Conservation (phyloP, 2,797 vertebrate genomes). For the Pristis pectinata region DNA sequence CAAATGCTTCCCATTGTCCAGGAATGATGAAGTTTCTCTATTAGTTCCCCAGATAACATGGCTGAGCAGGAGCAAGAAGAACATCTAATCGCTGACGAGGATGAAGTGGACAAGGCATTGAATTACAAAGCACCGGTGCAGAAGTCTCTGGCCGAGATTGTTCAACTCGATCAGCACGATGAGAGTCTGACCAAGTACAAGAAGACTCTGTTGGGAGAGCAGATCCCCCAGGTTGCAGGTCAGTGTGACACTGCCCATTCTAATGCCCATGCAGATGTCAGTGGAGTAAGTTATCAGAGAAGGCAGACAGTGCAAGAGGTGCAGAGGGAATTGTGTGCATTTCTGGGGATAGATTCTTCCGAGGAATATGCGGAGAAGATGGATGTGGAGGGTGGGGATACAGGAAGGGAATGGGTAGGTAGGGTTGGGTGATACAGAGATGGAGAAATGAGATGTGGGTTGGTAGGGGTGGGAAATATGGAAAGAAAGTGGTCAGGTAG, state of each 20-base stretch:
- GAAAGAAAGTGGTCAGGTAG: background rate
- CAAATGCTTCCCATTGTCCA: background rate
- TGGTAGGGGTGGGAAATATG: too few species aligned
- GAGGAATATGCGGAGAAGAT: too few species aligned
- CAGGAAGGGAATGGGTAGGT: too few species aligned
- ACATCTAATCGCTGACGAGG: conserved; percentile 57
- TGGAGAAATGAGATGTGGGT: too few species aligned
- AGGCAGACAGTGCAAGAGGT: background rate
- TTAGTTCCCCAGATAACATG: conserved; percentile 50
- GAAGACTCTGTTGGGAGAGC: conserved; percentile 64
- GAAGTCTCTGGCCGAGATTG: conserved; percentile 65
- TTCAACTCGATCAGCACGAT: conserved; percentile 68
- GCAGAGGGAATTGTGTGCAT: background rate
- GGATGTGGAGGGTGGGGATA: too few species aligned
- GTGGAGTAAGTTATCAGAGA: background rate
- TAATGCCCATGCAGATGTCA: too few species aligned
- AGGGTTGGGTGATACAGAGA: background rate
- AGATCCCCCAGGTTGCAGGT: conserved; percentile 60
- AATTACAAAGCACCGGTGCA: conserved; percentile 69
- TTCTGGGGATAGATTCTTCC: background rate
- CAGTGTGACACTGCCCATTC: too few species aligned
- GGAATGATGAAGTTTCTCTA: conserved; percentile 40
- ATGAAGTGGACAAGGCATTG: conserved; percentile 62
- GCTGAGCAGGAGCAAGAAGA: conserved; percentile 59
- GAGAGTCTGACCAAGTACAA: conserved; percentile 68